Conservation (phyloP, 2,888 invertebrate species). For the Agrotis exclamationis region DNA sequence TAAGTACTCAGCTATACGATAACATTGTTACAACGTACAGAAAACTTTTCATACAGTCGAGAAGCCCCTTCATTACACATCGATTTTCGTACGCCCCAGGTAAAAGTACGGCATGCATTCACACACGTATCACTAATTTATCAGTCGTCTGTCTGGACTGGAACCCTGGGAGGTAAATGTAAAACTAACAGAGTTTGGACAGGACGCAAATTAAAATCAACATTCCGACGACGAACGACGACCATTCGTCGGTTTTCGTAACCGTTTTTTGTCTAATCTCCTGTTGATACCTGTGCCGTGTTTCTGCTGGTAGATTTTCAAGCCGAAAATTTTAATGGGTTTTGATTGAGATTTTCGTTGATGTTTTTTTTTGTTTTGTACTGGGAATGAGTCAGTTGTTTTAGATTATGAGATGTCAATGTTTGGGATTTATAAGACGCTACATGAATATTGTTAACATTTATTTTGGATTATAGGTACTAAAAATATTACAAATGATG, state of each 20-base stretch:
- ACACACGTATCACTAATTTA: constrained; percentile 60
- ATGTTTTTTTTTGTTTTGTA: neutral
- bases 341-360: neutral
- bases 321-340: constrained; percentile 16
- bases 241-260: constrained; percentile 28
- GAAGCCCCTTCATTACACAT: constrained; percentile 33
- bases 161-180: constrained; percentile 58
- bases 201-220: constrained; percentile 66
- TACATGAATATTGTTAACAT: neutral
- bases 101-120: constrained; percentile 37
- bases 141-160: constrained; percentile 60
- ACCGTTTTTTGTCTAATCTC: constrained; percentile 61
- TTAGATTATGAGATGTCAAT: neutral
- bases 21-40: neutral
- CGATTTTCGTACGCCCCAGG: constrained; percentile 33
- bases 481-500: no score
- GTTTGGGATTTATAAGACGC: neutral
- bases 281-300: constrained; percentile 40
- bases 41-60: constrained; percentile 8
- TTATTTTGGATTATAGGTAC: neutral
- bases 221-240: constrained; percentile 48
- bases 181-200: constrained; percentile 63
- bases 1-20: no score
- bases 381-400: neutral
- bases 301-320: constrained; percentile 7